Evolutionary conservation across 2,797 vertebrate genomes (phyloP), one percentile per base, ranked within the genome.

Genomic region (Cossypha polioptera): DNA sequence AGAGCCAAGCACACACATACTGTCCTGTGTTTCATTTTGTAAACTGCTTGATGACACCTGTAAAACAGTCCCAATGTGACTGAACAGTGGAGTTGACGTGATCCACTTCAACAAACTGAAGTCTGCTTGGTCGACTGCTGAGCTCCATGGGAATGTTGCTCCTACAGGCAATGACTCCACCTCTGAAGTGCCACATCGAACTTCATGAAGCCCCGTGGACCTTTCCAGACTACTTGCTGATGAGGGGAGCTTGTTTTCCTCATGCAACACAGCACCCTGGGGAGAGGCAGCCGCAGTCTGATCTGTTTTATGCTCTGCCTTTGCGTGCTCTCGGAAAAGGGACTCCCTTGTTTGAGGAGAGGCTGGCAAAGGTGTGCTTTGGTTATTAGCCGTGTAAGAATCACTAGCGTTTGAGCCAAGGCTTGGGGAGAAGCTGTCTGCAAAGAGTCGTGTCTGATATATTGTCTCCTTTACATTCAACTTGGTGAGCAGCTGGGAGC

Each of bases 11-110:
- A 95, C 86, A 92, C 92, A 68, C 31, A 72, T 73, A 9, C 48
- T 51, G 21, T 97, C 96, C 53, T 17, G 96, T 43, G 94, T 86
- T 82, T 98, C 98, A 20, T 79, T 95, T 36, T 95, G 98, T 50
- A 97, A 88, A 92, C 96, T 95, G 57, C 94, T 94, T 3, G 97
- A 95, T 43, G 98, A 97, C 84, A 98, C 95, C 61, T 98, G 98
- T 61, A 98, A 90, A 80, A 98, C 86, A 42, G 96, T 81, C 82
- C 97, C 98, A 53, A 96, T 78, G 31, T 96, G 98, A 26, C 96
- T 75, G 78, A 98, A 98, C 86, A 98, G 94, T 0, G 98, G 98
- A 19, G 98, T 98, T 22, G 99, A 98, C 33, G 98, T 97, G 74
- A 98, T 97, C 98, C 98, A 98, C 97, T 96, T 94, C 83, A 98